These are phyloP conservation scores for Rhyacophila evoluta DNA, from an alignment of 2,888 invertebrate genomes.

Conservation along the genomic window DNA sequence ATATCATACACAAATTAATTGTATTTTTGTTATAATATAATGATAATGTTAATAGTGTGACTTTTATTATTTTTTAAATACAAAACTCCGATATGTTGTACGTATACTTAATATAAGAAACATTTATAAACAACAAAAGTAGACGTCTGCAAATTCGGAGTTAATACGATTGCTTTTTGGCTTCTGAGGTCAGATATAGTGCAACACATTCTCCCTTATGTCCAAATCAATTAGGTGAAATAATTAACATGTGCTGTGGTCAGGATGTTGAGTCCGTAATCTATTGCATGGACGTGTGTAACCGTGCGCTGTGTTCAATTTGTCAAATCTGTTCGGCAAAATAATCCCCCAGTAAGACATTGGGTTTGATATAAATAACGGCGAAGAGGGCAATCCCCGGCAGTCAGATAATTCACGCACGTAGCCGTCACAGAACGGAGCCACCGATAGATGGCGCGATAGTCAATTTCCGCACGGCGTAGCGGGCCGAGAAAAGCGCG, in stretches of 20 bases:
- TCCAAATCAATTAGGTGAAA: too few relatives aligned
- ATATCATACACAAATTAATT: too few relatives aligned
- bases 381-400: conserved; percentile 10
- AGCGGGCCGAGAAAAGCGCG: conserved; percentile 1
- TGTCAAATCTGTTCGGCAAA: conserved; percentile 16
- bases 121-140: too few relatives aligned
- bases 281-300: background rate
- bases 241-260: background rate
- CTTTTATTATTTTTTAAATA: too few relatives aligned
- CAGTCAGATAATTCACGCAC: conserved; percentile 17
- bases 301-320: background rate
- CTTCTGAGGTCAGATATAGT: too few relatives aligned
- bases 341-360: conserved; percentile 12
- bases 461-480: conserved; percentile 2
- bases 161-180: too few relatives aligned
- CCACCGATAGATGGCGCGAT: conserved; percentile 11
- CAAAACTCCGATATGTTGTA: too few relatives aligned
- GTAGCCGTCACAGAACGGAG: background rate
- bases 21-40: too few relatives aligned
- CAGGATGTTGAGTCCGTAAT: background rate
- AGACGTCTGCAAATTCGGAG: too few relatives aligned
- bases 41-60: too few relatives aligned
- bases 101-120: too few relatives aligned
- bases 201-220: too few relatives aligned
- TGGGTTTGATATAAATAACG: conserved; percentile 13